Percentiles rank a stretch among this genome's conserved stretches.
Evolutionary conservation across 2,888 invertebrate genomes (phyloP).

Genomic region (Pardosa pseudoannulata): DNA sequence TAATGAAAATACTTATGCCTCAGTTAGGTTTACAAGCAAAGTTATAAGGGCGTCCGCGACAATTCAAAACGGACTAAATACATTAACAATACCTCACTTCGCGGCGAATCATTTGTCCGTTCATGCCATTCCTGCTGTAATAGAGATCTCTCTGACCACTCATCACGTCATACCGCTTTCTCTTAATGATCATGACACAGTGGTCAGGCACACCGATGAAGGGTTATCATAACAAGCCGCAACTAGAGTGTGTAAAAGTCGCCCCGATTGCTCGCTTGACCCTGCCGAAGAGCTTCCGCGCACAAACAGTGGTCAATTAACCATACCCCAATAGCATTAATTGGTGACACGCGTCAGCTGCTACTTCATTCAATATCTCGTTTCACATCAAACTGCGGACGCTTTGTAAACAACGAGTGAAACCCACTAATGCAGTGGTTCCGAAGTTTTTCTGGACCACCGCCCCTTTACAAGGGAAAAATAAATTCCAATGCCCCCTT

Average conservation of each 20-base stretch:
- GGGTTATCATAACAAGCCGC: background rate
- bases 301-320: background rate
- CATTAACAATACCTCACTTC: background rate
- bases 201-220: background rate
- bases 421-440: no score
- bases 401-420: no score
- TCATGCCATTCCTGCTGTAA: background rate
- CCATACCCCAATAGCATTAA: background rate
- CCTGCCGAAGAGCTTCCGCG: background rate
- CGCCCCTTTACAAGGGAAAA: no score
- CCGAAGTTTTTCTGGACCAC: no score
- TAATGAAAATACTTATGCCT: no score
- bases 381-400: no score
- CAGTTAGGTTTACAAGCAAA: no score
- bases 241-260: background rate
- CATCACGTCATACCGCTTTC: constrained; percentile 4
- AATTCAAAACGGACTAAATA: no score
- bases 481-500: no score
- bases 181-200: background rate
- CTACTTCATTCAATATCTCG: no score
- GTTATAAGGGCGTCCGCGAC: no score
- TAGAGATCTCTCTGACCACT: background rate
- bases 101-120: background rate
- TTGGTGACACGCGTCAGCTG: no score
- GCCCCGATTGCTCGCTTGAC: constrained; percentile 5